A percentile compares a stretch with the other conserved stretches of the same genome.
These are phyloP conservation scores for Scotopteryx bipunctaria DNA, from an alignment of 2,888 invertebrate genomes.

Conservation along the genomic window DNA sequence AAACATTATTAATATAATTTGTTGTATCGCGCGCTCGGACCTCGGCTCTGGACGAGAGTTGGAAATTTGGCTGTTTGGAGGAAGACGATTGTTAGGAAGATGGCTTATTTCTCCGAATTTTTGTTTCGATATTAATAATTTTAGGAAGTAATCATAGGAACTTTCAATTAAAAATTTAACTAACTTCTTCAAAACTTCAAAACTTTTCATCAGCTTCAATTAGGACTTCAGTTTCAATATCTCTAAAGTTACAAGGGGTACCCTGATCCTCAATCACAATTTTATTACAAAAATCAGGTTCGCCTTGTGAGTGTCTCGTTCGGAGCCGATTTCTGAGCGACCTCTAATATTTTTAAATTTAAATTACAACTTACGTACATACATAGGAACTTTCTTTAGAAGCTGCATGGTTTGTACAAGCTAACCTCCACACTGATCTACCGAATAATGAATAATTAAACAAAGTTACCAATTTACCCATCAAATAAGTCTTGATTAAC, in stretches of 20 bases:
- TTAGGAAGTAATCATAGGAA: constrained; percentile 55
- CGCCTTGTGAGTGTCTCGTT: constrained; percentile 42
- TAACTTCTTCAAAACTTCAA: constrained; percentile 16
- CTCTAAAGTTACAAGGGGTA: constrained; percentile 58
- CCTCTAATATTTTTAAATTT: constrained; percentile 76
- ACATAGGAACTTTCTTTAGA: constrained; percentile 84
- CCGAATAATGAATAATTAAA: constrained; percentile 75
- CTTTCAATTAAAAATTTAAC: constrained; percentile 39
- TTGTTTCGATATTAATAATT: constrained; percentile 34
- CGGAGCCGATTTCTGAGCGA: constrained; percentile 61
- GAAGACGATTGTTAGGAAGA: constrained; percentile 74
- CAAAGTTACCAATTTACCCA: constrained; percentile 67
- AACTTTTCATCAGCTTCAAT: constrained; percentile 23
- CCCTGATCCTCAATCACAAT: constrained; percentile 73
- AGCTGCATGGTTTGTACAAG: constrained; percentile 84
- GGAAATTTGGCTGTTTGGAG: constrained; percentile 59
- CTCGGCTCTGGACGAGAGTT: constrained; percentile 54
- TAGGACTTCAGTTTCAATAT: too few species aligned
- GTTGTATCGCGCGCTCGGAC: constrained; percentile 71
- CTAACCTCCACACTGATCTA: constrained; percentile 82
- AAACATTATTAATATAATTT: constrained; percentile 83
- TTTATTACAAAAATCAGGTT: constrained; percentile 62
- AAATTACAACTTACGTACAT: constrained; percentile 83
- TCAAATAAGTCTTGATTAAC: constrained; percentile 69
- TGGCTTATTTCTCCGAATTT: constrained; percentile 37